A percentile compares a stretch with the other conserved stretches of the same genome.
phyloP scores from a whole-genome alignment of 2,113 vertebrate species.

The Psilopogon haemacephalus region DNA sequence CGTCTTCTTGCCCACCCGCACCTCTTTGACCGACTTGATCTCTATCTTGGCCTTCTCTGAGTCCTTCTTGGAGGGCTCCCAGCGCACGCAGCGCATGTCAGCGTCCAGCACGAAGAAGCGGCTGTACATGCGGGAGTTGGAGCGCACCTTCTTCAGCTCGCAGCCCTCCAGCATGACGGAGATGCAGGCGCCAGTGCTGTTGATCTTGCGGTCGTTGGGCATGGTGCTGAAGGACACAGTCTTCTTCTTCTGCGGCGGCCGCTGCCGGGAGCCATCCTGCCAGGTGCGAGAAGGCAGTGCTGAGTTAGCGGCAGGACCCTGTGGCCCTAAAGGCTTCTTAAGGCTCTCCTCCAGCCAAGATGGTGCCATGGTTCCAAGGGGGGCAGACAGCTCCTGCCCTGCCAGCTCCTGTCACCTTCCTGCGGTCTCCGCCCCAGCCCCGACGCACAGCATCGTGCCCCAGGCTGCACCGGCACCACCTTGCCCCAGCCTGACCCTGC shows the following conservation, averaged over 20 bases:
- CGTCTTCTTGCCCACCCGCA: conserved; percentile 90
- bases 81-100: conserved; percentile 87
- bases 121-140: conserved; percentile 93
- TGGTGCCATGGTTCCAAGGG: background rate
- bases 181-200: conserved; percentile 91
- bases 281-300: background rate
- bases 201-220: conserved; percentile 90
- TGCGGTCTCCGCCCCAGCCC: background rate
- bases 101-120: conserved; percentile 90
- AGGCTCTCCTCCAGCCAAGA: background rate
- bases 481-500: fast-evolving
- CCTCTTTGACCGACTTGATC: conserved; percentile 91
- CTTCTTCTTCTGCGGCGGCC: conserved; percentile 79
- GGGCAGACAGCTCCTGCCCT: fast-evolving
- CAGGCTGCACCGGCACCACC: background rate
- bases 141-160: conserved; percentile 93
- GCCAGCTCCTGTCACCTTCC: background rate
- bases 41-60: conserved; percentile 91
- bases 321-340: background rate
- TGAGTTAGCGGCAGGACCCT: background rate
- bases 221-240: conserved; percentile 94
- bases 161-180: conserved; percentile 94
- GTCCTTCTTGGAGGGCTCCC: conserved; percentile 94
- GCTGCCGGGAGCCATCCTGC: conserved; percentile 88
- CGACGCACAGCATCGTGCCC: fast-evolving